Percentiles rank a stretch among this genome's conserved stretches.
Evolutionary conservation across 2,797 vertebrate genomes (phyloP).

Genomic region (Knipowitschia caucasica): DNA sequence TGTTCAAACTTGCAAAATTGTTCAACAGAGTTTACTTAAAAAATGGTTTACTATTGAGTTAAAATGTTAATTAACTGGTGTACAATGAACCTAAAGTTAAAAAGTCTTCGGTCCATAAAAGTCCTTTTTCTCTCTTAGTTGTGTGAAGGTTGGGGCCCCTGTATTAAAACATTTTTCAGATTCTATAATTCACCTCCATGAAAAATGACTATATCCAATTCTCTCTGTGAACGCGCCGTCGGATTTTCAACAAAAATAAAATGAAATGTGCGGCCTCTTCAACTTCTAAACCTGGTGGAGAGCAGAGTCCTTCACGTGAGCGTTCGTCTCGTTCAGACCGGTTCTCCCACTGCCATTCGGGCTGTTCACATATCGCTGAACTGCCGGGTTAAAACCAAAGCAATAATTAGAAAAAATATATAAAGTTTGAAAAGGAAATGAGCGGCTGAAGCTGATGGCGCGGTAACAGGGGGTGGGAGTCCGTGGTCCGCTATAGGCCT

Average conservation of each 20-base stretch:
- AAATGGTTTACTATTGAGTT: no score
- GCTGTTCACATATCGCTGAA: constrained; percentile 58
- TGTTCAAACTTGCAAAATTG: no score
- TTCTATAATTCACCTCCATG: no score
- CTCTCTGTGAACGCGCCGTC: constrained; percentile 2
- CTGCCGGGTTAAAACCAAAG: constrained; percentile 56
- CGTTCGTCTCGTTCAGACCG: no score
- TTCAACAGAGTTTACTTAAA: no score
- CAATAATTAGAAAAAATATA: constrained; percentile 39
- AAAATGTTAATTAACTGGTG: no score
- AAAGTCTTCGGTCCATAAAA: no score
- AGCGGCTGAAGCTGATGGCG: constrained; percentile 63
- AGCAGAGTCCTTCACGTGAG: no score
- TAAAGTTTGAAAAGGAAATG: constrained; percentile 9
- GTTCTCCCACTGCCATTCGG: constrained; percentile 64
- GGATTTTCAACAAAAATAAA: constrained; percentile 26
- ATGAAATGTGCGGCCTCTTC: constrained; percentile 48
- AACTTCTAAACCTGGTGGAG: constrained; percentile 55
- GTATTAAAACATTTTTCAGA: no score
- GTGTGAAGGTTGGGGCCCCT: no score
- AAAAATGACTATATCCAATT: constrained; percentile 9
- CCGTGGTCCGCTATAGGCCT: constrained; percentile 58
- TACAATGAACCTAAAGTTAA: no score
- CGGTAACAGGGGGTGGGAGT: constrained; percentile 36
- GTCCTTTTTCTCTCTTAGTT: no score